phyloP scores from a whole-genome alignment of 2,888 invertebrate genomes.

The Cynaeus angustus region DNA sequence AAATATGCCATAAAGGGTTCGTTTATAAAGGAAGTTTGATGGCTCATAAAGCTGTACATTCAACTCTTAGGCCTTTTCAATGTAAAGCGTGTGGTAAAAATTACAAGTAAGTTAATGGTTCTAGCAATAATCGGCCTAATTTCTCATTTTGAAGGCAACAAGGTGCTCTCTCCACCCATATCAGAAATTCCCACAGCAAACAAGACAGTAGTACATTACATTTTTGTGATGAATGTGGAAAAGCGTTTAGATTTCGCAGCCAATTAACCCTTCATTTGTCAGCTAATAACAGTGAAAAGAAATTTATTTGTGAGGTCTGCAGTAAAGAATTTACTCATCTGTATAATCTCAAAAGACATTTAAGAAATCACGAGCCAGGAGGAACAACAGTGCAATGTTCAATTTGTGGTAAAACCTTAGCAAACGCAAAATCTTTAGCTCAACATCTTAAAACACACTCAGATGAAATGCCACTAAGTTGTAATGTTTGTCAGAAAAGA shows the following conservation, averaged over 20 bases:
- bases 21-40: constrained; percentile 72
- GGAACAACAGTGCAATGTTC: constrained; percentile 4
- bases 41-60: constrained; percentile 64
- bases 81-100: constrained; percentile 68
- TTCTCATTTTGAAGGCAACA: constrained; percentile 2
- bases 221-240: constrained; percentile 56
- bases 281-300: constrained; percentile 16
- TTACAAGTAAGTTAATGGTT: constrained; percentile 71
- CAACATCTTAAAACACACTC: constrained; percentile 30
- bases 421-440: not conserved
- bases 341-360: constrained; percentile 1
- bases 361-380: constrained; percentile 21
- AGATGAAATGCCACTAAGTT: constrained; percentile 18
- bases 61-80: constrained; percentile 70
- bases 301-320: constrained; percentile 32
- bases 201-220: not conserved
- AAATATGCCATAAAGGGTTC: constrained; percentile 73
- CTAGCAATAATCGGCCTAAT: not conserved
- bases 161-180: constrained; percentile 63
- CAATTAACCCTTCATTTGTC: constrained; percentile 4
- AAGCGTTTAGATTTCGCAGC: not conserved
- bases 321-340: constrained; percentile 13
- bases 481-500: constrained; percentile 19
- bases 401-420: constrained; percentile 13
- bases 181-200: constrained; percentile 52